These are phyloP conservation scores for Phrynocephalus guinanensis DNA, from an alignment of 2,797 vertebrate species.

Conservation along the genomic window DNA sequence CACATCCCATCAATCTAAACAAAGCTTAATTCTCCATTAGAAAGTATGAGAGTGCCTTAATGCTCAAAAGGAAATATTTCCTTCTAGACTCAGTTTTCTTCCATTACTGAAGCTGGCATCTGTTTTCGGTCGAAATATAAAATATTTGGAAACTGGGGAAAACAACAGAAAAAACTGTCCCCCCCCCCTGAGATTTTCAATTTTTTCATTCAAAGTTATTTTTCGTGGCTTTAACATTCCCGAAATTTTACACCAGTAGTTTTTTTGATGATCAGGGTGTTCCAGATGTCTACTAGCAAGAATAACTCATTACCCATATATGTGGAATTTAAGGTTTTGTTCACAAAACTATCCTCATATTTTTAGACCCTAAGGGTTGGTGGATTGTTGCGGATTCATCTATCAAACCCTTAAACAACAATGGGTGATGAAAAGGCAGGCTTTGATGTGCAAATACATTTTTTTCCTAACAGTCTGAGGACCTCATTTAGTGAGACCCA, in stretches of 20 bases:
- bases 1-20: background rate
- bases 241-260: no score
- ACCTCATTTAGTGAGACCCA: constrained; percentile 38
- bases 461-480: background rate
- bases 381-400: background rate
- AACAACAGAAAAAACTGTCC: no score
- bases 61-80: background rate
- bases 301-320: background rate
- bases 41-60: background rate
- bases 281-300: background rate
- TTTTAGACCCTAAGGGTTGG: background rate
- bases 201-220: no score
- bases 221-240: no score
- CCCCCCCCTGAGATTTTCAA: no score
- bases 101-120: background rate
- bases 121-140: no score
- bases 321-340: no score
- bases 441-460: background rate
- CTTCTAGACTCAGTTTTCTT: background rate
- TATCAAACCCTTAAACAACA: background rate
- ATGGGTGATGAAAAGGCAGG: no score
- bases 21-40: background rate
- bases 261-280: background rate
- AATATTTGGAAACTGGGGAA: no score
- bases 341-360: background rate